Evolutionary conservation across 2,797 vertebrate species (phyloP).

Genomic region (Lepilemur ruficaudatus): DNA sequence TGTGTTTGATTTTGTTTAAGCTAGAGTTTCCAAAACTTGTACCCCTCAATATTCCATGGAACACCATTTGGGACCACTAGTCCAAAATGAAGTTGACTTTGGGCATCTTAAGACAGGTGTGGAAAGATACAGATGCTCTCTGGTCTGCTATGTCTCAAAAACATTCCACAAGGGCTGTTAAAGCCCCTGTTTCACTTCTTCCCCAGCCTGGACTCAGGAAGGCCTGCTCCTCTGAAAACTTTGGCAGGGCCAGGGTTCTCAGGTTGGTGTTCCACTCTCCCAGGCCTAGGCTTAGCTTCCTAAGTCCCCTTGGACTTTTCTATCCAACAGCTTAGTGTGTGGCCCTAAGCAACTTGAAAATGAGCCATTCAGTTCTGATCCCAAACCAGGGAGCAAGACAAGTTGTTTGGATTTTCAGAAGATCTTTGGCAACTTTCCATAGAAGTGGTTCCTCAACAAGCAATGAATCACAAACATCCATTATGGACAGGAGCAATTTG

Average conservation of each 20-base stretch:
- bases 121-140: neutral
- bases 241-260: neutral
- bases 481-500: conserved; percentile 24
- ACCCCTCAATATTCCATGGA: neutral
- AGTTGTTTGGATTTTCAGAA: conserved; percentile 68
- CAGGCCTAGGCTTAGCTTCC: conserved; percentile 28
- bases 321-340: conserved; percentile 55
- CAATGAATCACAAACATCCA: conserved; percentile 55
- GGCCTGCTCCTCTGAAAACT: neutral
- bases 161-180: too few relatives aligned
- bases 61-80: neutral
- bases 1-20: neutral
- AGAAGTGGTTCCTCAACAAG: conserved; percentile 47
- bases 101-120: neutral
- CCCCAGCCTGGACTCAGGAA: neutral
- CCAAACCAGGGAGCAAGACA: conserved; percentile 42
- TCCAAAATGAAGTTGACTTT: neutral
- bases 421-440: conserved; percentile 54
- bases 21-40: neutral
- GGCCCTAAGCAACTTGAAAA: conserved; percentile 61
- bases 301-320: conserved; percentile 25
- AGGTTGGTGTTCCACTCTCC: neutral
- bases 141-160: neutral
- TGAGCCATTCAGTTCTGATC: conserved; percentile 34
- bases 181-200: neutral